phyloP scores from a whole-genome alignment of 1,140 invertebrate species.

The Odontomachus brunneus region DNA sequence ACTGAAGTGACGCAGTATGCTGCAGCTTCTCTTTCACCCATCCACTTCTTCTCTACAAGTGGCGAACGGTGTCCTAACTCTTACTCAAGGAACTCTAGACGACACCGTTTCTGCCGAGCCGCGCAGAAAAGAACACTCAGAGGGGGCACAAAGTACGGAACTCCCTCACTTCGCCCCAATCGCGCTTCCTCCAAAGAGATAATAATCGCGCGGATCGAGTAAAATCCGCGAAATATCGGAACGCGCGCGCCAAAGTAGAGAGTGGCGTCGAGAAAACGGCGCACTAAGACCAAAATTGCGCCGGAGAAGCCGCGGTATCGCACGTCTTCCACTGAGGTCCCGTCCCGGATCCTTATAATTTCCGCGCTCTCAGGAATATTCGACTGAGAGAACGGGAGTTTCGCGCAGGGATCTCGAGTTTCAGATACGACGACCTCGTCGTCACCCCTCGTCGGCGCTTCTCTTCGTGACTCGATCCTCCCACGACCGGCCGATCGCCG shows the following conservation, averaged over 20 bases:
- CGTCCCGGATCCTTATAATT: slow-evolving; percentile 10
- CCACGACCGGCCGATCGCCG: neutral
- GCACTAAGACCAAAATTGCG: no score
- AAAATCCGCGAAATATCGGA: slow-evolving; percentile 44
- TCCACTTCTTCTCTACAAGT: no score
- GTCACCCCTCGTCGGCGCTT: neutral
- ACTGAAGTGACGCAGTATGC: no score
- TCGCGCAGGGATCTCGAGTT: slow-evolving; percentile 20
- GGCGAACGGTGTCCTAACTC: no score
- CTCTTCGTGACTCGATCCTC: slow-evolving; percentile 12
- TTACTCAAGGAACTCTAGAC: no score
- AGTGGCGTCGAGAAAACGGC: neutral
- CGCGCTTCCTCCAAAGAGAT: neutral
- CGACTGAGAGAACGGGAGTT: slow-evolving; percentile 5
- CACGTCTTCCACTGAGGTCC: neutral
- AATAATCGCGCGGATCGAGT: slow-evolving; percentile 25
- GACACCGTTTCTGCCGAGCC: no score
- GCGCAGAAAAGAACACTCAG: no score
- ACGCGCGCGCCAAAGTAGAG: neutral
- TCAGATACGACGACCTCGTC: neutral
- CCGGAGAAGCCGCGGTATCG: slow-evolving; percentile 1
- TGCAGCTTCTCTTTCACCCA: no score
- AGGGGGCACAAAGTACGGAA: neutral
- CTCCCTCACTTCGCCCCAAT: no score
- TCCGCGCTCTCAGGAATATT: neutral